Evolutionary conservation across 2,113 vertebrate species (phyloP).

Genomic region (Poeciliopsis prolifica): DNA sequence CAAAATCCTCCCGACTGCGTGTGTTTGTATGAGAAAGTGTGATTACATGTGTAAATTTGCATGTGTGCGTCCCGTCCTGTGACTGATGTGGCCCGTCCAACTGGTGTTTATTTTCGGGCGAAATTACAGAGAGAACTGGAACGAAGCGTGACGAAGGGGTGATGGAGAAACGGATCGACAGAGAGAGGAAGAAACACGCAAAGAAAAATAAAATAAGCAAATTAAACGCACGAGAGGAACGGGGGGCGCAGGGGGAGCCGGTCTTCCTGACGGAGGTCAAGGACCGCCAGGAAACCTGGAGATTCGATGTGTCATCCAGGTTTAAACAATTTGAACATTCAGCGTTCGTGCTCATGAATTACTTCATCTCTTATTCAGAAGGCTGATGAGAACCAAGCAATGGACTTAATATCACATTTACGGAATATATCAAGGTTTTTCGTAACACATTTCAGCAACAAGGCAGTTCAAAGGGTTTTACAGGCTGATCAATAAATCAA

Average conservation of each 20-base stretch:
- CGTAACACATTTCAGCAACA: too few relatives aligned
- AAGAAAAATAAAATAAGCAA: slow-evolving; percentile 8
- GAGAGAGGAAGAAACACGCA: background rate
- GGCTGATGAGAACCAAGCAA: too few relatives aligned
- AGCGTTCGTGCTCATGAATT: too few relatives aligned
- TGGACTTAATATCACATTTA: too few relatives aligned
- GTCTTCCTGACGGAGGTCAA: slow-evolving; percentile 26
- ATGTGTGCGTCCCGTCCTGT: slow-evolving; percentile 22
- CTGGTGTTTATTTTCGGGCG: slow-evolving; percentile 51
- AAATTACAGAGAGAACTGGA: slow-evolving; percentile 43
- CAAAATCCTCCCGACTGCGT: background rate
- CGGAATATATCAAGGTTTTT: too few relatives aligned
- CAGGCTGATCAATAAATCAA: too few relatives aligned
- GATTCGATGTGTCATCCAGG: background rate
- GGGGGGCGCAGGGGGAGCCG: background rate
- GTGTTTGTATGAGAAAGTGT: slow-evolving; percentile 17
- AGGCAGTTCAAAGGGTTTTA: too few relatives aligned
- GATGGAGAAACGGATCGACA: slow-evolving; percentile 23
- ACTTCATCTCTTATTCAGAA: too few relatives aligned
- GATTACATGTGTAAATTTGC: slow-evolving; percentile 10
- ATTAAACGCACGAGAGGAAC: slow-evolving; percentile 23
- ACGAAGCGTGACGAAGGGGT: slow-evolving; percentile 14
- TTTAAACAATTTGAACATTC: too few relatives aligned
- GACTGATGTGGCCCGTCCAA: slow-evolving; percentile 53
- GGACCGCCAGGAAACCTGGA: background rate